Evolutionary conservation across 2,113 vertebrate species (phyloP), one percentile per base, ranked within the genome.

Genomic region (Neoarius graeffei): DNA sequence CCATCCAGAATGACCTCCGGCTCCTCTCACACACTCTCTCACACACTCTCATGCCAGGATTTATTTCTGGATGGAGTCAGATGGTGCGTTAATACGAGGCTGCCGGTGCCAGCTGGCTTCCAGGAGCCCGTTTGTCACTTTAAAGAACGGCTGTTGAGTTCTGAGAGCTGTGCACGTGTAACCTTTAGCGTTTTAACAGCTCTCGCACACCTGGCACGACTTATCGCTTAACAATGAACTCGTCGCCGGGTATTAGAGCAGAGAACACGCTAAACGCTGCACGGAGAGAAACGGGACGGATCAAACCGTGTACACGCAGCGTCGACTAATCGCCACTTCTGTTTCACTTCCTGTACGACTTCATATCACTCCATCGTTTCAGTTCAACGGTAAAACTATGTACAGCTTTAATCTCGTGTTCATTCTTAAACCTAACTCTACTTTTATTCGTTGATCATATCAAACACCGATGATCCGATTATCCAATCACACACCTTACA

Each of bases 121-220:
- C 85, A 60, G 42, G 60, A 27, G 23, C 48, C 74, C 71, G 60
- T 56, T 48, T 73, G 77, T 86, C 35, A 84, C 81, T 90, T 88
- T 79, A 81, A 30, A 52, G 57, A 81, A 27, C 13, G 27, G 25
- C n/a, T 62, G 81, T 57, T 86, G 17, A 79, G 83, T 48, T 59
- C 20, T 15, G 64, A 69, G 83, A 35, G 83, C 80, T 83, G 48
- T n/a, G 50, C 88, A 74, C 57, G 86, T 84, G 84, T 88, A 89
- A 57, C 86, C 89, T 84, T 86, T 77, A 82, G 89, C 80, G 60
- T 71, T 71, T n/a, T 13, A 57, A 69, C 60, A 25, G 76, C 88
- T 60, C 57, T 82, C 80, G 48, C 30, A 82, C 89, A 30, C 88
- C 71, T 77, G 73, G 25, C 59, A 20, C 25, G n/a, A 60, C 57